These are phyloP conservation scores for Galeopterus variegatus DNA, from an alignment of 2,113 vertebrate genomes.

Conservation along the genomic window DNA sequence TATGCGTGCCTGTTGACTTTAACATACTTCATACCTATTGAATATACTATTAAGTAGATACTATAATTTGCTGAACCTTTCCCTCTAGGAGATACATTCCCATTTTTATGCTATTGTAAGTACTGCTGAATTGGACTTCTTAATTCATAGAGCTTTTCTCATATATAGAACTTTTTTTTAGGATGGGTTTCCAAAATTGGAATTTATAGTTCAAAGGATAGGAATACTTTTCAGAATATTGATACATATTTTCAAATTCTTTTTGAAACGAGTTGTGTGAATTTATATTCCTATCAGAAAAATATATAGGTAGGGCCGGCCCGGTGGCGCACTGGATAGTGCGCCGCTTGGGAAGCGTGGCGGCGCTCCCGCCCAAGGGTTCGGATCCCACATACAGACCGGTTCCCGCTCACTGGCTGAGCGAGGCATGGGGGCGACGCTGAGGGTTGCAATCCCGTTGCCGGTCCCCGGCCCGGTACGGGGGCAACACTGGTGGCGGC, in stretches of 20 bases:
- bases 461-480: no score
- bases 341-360: no score
- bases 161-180: background rate
- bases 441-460: no score
- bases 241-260: background rate
- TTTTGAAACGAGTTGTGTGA: background rate
- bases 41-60: no score
- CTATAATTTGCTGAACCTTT: background rate
- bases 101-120: background rate
- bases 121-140: background rate
- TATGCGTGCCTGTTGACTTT: background rate
- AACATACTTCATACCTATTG: background rate
- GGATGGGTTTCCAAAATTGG: background rate
- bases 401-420: no score
- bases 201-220: background rate
- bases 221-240: background rate
- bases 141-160: background rate
- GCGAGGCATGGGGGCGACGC: no score
- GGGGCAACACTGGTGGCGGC: no score
- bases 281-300: background rate
- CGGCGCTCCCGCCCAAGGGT: no score
- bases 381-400: no score
- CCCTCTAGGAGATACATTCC: background rate
- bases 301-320: no score
- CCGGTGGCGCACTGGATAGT: no score